These are phyloP conservation scores for Caenorhabditis sp. DNA, from an alignment of 2,888 invertebrate genomes.

Conservation along the genomic window DNA sequence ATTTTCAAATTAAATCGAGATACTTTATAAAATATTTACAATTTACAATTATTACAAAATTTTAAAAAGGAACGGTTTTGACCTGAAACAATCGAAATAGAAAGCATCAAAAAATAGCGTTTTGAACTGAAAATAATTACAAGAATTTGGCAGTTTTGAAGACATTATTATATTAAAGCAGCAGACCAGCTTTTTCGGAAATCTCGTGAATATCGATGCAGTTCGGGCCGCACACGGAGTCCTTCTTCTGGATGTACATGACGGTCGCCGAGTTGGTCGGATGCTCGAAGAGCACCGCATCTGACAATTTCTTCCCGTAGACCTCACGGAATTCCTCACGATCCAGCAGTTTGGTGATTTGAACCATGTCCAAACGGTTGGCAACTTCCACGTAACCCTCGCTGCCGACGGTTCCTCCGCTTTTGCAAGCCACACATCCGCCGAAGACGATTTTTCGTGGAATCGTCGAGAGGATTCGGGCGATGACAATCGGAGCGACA, in stretches of 20 bases:
- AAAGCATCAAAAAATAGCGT: no score
- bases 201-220: constrained; percentile 62
- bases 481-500: constrained; percentile 61
- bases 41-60: no score
- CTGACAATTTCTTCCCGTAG: constrained; percentile 37
- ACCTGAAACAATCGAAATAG: no score
- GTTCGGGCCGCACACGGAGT: constrained; percentile 58
- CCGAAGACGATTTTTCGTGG: constrained; percentile 52
- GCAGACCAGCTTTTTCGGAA: constrained; percentile 56
- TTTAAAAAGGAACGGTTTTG: no score
- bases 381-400: constrained; percentile 62
- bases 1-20: no score
- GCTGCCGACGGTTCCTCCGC: constrained; percentile 49
- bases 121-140: neutral
- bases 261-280: constrained; percentile 37
- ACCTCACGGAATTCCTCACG: constrained; percentile 40
- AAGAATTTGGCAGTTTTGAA: no score
- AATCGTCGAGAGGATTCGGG: constrained; percentile 42
- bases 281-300: constrained; percentile 56
- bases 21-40: no score
- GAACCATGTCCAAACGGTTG: constrained; percentile 46
- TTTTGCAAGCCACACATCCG: constrained; percentile 59
- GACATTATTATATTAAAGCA: constrained; percentile 41
- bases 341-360: constrained; percentile 48
- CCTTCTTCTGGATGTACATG: constrained; percentile 63